These are phyloP conservation scores for Danio aesculapii DNA, from an alignment of 2,797 vertebrate species.

Conservation along the genomic window DNA sequence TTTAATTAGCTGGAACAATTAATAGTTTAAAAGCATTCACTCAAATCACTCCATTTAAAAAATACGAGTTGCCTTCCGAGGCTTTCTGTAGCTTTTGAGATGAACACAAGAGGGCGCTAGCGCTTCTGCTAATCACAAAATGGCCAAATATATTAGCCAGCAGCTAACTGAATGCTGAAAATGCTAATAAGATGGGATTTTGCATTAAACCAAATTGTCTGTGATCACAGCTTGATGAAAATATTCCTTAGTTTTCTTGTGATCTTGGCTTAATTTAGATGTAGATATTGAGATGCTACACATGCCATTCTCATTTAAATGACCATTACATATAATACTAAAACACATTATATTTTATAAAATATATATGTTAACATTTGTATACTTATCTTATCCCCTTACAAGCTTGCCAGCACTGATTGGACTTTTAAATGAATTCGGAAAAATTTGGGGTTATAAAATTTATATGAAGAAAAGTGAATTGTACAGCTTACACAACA, in stretches of 20 bases:
- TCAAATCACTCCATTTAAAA: background rate
- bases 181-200: background rate
- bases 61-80: too few relatives aligned
- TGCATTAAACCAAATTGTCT: background rate
- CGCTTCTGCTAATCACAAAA: background rate
- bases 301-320: background rate
- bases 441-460: too few relatives aligned
- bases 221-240: background rate
- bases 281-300: background rate
- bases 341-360: too few relatives aligned
- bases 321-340: too few relatives aligned
- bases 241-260: background rate
- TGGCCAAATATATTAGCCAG: background rate
- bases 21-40: background rate
- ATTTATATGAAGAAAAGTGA: too few relatives aligned
- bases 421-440: too few relatives aligned
- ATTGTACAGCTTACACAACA: too few relatives aligned
- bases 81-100: background rate
- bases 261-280: background rate
- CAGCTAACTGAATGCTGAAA: background rate
- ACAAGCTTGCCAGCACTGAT: too few relatives aligned
- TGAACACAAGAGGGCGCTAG: slow-evolving; percentile 9
- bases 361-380: too few relatives aligned
- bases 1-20: background rate
- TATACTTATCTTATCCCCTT: too few relatives aligned